Base-by-base conservation (phyloP, 2,797 vertebrate genomes). In the Neomorphus geoffroyi region DNA sequence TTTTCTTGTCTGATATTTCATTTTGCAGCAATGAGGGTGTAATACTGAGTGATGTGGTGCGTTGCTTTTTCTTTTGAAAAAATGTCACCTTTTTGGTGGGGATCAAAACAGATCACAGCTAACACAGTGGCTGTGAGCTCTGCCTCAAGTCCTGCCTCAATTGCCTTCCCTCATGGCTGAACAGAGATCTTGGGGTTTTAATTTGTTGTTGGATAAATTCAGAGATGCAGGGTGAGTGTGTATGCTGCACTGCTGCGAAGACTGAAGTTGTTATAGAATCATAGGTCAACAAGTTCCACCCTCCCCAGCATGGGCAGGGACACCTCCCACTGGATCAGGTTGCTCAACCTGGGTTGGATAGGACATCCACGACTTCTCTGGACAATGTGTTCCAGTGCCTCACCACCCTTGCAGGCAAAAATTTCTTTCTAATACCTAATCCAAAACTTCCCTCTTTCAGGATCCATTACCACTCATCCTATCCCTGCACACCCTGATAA, bases 61-160 rank as follows among this genome's bases (percentile, higher is more conserved):
- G 0, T 12, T 58, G 19, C 23, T 78, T 32, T 71, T 91, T 35
- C 39, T 89, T 60, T n/a, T 80, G 53, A 78, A 90, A 54, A 22
- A 73, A 77, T n/a, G 21, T 57, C 27, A 7, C 43, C 7, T 75
- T 86, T 74, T 45, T 48, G 62, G 46, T 3, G 7, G 33, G 10
- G 23, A 58, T 28, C 22, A 78, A 53, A 45, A 41, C 9, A 17
- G 2, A 4, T 54, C 15, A 21, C 1, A 7, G 9, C 45, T 48
- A 22, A 45, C 1, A 2, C 0, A 1, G 37, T 4, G 3, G 41
- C 45, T 43, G 9, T 50, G 62, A 28, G 41, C 50, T 88, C 51
- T 85, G 27, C 41, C 74, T 79, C 3, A 1, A 86, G 48, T 13
- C 22, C 39, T 62, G 35, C 13, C 43, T 83, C 28, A 14, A 4